A percentile compares a stretch with the other conserved stretches of the same genome.
phyloP scores from a whole-genome alignment of 1,140 invertebrate species.

The Mesaphorura yosii region DNA sequence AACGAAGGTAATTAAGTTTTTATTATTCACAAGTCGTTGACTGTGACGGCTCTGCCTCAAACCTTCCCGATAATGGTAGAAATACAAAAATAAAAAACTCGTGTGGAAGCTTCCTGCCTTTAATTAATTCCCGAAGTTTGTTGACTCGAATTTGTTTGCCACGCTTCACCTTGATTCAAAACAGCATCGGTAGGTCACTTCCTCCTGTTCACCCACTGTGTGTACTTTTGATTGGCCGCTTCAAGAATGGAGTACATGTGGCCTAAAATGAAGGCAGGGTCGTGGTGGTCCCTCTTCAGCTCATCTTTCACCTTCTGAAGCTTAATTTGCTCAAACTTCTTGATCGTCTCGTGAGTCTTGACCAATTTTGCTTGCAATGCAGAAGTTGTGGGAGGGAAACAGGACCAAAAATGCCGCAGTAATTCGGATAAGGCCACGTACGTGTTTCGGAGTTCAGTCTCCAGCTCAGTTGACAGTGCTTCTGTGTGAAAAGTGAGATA shows the following conservation, averaged over 20 bases:
- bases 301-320: constrained; percentile 46
- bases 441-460: constrained; percentile 65
- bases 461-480: constrained; percentile 64
- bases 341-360: constrained; percentile 74
- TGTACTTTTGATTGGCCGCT: constrained; percentile 16
- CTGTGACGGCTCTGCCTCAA: too few species aligned
- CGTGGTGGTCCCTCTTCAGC: constrained; percentile 15
- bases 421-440: constrained; percentile 78
- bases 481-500: constrained; percentile 42
- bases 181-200: too few species aligned
- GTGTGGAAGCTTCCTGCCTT: too few species aligned
- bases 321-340: constrained; percentile 73
- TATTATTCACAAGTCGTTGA: too few species aligned
- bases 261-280: constrained; percentile 6
- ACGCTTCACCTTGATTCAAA: too few species aligned
- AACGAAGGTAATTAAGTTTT: too few species aligned
- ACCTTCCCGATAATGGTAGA: too few species aligned
- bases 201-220: constrained; percentile 5
- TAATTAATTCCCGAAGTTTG: too few species aligned
- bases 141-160: too few species aligned
- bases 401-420: constrained; percentile 83
- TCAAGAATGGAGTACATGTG: constrained; percentile 13
- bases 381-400: constrained; percentile 75
- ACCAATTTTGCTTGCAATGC: constrained; percentile 66
- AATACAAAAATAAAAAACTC: too few species aligned